A percentile compares a stretch with the other conserved stretches of the same genome.
Conservation (phyloP, 2,113 vertebrate genomes). For the Odontesthes bonariensis region DNA sequence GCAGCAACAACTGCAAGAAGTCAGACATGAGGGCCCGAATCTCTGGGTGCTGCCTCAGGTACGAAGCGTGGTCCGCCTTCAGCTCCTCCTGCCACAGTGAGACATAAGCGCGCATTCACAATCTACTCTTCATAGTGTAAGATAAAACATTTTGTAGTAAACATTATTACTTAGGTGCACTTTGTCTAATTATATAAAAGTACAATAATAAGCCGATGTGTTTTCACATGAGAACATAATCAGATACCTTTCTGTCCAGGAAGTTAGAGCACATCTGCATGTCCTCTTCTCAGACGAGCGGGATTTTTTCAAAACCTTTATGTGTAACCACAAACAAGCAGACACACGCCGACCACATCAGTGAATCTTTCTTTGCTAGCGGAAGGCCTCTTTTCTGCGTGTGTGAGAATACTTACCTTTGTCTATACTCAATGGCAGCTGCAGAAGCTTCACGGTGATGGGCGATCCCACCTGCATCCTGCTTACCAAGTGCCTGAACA, state of each 20-base stretch:
- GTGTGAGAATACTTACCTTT: constrained; percentile 69
- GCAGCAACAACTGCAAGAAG: constrained; percentile 90
- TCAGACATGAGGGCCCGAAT: constrained; percentile 85
- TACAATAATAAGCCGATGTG: neutral
- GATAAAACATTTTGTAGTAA: neutral
- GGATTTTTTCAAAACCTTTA: constrained; percentile 85
- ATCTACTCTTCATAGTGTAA: neutral
- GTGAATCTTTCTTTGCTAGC: neutral
- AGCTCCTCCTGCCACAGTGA: constrained; percentile 85
- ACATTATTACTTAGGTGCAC: neutral
- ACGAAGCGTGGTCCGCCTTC: constrained; percentile 81
- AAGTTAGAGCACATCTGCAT: constrained; percentile 87
- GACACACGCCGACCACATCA: neutral
- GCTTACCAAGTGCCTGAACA: constrained; percentile 85
- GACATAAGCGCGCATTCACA: constrained; percentile 17
- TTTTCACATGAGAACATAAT: neutral
- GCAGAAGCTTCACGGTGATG: constrained; percentile 75
- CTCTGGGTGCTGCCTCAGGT: constrained; percentile 89
- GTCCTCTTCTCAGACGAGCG: constrained; percentile 90
- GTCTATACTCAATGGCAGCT: constrained; percentile 77
- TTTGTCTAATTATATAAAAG: neutral
- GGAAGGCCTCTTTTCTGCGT: neutral
- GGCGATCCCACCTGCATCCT: constrained; percentile 88
- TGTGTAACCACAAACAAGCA: constrained; percentile 1
- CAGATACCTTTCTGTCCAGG: constrained; percentile 89